Base-by-base conservation (phyloP, 30 jellyfish, hydroid and myxozoan species). In the Rhopilema esculentum region DNA sequence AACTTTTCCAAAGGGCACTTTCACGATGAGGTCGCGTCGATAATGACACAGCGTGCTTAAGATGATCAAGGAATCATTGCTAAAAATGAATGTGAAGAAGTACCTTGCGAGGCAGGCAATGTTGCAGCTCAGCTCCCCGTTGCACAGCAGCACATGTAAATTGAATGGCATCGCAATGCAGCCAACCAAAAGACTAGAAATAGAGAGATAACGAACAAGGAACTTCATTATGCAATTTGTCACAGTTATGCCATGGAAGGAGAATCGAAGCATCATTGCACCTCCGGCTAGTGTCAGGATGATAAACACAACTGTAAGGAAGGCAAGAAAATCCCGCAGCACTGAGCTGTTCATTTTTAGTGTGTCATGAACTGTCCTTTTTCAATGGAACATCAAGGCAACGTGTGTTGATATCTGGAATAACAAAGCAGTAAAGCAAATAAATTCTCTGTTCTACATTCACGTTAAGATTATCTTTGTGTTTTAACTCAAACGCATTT, bases 31-130 rank as follows among this genome's bases (percentile, higher is more conserved):
- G 57, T 89, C 97, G 8, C 92, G 71, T 20, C 84, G 22, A 83
- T 66, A 89, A 66, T 81, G 77, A 67, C 97, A 89, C 27, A 89
- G 85, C 29, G 73, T 57, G 23, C 92, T 53, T 19, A 89, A 89
- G 15, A 81, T 50, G 48, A 89, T 70, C 79, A 89, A 49, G 1
- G 97, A 89, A 8, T 66, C 78, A 0, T 67, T 72, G 61, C 91
- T 72, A 74, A 89, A 89, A 15, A 81, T 89, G 61, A 89, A 89
- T 0, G 92, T 89, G 80, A 89, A 49, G 31, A 61, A 69, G 51
- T 89, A 89, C 72, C 97, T 71, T 6, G 89, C 91, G 8, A 89
- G 84, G 80, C 97, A 89, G 4, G 91, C 90, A 0, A 78, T 61
- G 77, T 88, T 78, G 75, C 91, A 84, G 27, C 87, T 69, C 67